A percentile compares a stretch with the other conserved stretches of the same genome.
phyloP scores from a whole-genome alignment of 2,113 vertebrate genomes.

The Notechis scutatus region DNA sequence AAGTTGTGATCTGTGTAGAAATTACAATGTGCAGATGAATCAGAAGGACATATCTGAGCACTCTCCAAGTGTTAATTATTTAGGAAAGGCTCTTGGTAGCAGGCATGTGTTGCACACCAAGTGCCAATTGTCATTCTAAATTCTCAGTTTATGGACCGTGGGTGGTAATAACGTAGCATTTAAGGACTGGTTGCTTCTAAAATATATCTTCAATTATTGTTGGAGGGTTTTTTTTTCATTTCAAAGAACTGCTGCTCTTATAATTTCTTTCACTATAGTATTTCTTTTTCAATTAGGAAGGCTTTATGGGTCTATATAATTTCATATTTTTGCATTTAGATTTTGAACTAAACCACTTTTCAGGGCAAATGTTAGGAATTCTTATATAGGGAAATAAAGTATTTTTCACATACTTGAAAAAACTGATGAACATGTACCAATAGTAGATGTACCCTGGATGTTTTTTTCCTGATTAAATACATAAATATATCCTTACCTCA shows the following conservation, averaged over 20 bases:
- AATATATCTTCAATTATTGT: not conserved
- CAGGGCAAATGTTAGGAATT: not conserved
- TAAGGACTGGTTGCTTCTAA: constrained; percentile 22
- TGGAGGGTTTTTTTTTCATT: not conserved
- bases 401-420: not conserved
- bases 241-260: not conserved
- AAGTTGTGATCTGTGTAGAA: constrained; percentile 67
- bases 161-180: constrained; percentile 45
- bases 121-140: constrained; percentile 54
- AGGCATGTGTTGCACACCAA: constrained; percentile 53
- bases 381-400: not conserved
- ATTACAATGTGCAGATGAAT: constrained; percentile 64
- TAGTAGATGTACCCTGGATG: not conserved
- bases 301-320: not conserved
- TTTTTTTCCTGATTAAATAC: not conserved
- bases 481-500: not conserved
- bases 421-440: not conserved
- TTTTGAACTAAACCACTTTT: not conserved
- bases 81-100: constrained; percentile 50
- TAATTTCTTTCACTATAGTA: not conserved
- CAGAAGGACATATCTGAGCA: constrained; percentile 61
- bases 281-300: not conserved
- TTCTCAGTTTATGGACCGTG: constrained; percentile 45
- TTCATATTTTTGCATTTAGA: not conserved
- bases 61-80: constrained; percentile 62